Percentiles rank a stretch among this genome's conserved stretches.
phyloP scores from a whole-genome alignment of 2,797 vertebrate genomes.

The Tiaroga cobitis region DNA sequence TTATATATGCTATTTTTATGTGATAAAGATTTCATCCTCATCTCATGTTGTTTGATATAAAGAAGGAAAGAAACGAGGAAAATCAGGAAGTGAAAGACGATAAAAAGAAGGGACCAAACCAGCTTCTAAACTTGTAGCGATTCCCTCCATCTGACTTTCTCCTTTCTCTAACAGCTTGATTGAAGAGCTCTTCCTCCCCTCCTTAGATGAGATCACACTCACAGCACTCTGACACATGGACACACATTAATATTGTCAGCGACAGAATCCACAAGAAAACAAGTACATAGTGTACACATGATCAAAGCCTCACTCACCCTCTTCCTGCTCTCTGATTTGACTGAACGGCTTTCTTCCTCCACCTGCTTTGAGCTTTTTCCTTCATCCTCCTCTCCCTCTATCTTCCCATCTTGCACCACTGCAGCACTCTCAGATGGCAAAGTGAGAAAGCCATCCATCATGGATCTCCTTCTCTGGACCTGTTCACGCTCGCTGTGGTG shows the following conservation, averaged over 20 bases:
- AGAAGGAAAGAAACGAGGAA: background rate
- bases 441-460: background rate
- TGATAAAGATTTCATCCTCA: background rate
- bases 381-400: slow-evolving; percentile 27
- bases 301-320: slow-evolving; percentile 55
- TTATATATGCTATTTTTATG: background rate
- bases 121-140: slow-evolving; percentile 53
- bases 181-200: slow-evolving; percentile 43
- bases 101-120: background rate
- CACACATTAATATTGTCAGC: background rate
- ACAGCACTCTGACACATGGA: slow-evolving; percentile 62
- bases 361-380: background rate
- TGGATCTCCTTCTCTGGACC: slow-evolving; percentile 34
- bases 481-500: slow-evolving; percentile 61
- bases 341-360: slow-evolving; percentile 64
- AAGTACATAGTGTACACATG: background rate
- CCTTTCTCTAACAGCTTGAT: slow-evolving; percentile 45
- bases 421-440: background rate
- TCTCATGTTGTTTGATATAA: background rate
- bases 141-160: slow-evolving; percentile 62
- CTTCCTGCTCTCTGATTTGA: slow-evolving; percentile 61
- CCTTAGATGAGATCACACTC: slow-evolving; percentile 62
- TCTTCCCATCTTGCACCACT: slow-evolving; percentile 13
- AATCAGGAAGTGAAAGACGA: background rate
- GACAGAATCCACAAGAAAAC: background rate